A percentile compares a stretch with the other conserved stretches of the same genome.
Conservation (phyloP, 2,797 vertebrate species). For the Coccyzus lansbergi region DNA sequence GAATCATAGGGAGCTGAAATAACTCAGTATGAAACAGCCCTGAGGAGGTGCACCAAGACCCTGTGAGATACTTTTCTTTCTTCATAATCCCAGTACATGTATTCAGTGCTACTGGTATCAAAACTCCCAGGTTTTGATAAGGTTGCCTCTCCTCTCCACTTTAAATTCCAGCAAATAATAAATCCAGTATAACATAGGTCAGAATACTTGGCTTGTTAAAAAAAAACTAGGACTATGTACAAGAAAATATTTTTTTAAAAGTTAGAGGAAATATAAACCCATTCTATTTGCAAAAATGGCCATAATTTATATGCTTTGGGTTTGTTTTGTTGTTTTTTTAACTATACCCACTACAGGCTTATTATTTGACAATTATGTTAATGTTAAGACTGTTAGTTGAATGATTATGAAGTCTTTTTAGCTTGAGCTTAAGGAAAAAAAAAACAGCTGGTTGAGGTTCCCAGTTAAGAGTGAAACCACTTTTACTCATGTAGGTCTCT, state of each 20-base stretch:
- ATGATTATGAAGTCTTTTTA: neutral
- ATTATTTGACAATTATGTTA: neutral
- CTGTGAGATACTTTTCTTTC: neutral
- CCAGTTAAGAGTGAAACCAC: neutral
- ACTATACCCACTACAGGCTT: too few species aligned
- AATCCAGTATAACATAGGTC: neutral
- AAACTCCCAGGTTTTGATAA: neutral
- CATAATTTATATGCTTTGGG: neutral
- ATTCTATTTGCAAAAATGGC: neutral
- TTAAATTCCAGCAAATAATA: neutral
- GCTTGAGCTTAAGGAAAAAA: neutral
- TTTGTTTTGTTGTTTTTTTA: neutral
- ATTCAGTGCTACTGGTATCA: neutral
- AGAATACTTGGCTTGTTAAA: neutral
- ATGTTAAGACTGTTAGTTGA: neutral
- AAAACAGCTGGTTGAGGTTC: neutral
- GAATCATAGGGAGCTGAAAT: neutral
- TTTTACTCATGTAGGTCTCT: neutral
- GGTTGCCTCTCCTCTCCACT: neutral
- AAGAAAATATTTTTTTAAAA: neutral
- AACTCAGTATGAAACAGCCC: neutral
- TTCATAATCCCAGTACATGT: neutral
- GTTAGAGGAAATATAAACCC: neutral
- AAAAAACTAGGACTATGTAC: neutral
- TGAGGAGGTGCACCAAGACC: neutral